Base-by-base conservation (phyloP, 2,888 invertebrate genomes). In the Alviniconcha strummeri region DNA sequence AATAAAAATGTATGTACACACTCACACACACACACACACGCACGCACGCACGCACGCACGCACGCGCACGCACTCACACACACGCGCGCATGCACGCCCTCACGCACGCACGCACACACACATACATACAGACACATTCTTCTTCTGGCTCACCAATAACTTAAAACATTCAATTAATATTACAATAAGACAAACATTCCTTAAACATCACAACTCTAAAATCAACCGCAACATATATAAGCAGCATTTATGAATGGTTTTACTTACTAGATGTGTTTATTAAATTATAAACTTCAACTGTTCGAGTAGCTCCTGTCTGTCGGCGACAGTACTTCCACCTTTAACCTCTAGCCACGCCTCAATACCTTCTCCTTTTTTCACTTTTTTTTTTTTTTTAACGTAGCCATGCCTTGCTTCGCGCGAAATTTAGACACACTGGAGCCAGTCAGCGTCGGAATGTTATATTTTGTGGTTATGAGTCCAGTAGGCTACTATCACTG, bases 401-500 rank as follows among this genome's bases (percentile, higher is more conserved):
- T 36, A 97, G 94, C 96, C 96, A 98, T 0, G 97, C 97, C 75
- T 97, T 96, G 52, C 36, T 36, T 36, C 36, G 3, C 36, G 36
- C 36, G 36, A 36, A 36, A 3, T 36, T 36, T 36, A 36, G 36
- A 36, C 36, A 3, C 36, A 36, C 36, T 1, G 3, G 1, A 36
- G 36, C 36, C 93, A 91, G 89, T 96, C 96, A 69, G 97, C 36
- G 3, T 36, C 36, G 36, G 36, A 36, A 36, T 36, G 3, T 36
- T 3, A 36, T 36, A 36, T 36, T 36, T 36, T 36, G 36, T 36
- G 36, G 36, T 36, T 36, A 36, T 36, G 36, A 36, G 36, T 36
- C 36, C 36, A 36, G 36, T 36, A 36, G 36, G 36, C 36, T 36
- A 36, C 36, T 3, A 36, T 0, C 36, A 36, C 36, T 36, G 36